Evolutionary conservation across 2,113 vertebrate species (phyloP), one percentile per base, ranked within the genome.

Genomic region (Baryphthengus martii): DNA sequence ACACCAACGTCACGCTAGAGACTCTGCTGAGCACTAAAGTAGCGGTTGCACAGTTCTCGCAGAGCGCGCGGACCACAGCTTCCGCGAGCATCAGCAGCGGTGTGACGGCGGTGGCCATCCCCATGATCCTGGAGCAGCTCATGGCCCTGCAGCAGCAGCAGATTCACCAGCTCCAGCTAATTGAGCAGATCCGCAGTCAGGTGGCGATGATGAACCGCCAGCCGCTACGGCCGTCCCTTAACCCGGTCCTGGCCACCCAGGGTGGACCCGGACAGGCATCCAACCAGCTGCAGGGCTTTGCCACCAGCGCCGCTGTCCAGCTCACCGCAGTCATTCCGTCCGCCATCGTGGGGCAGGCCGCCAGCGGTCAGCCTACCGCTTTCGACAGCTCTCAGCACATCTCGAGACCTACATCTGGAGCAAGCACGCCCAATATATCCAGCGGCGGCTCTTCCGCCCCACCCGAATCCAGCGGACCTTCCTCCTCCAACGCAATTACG

Each of bases 71-170:
- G 47, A 98, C 97, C 6, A 95, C 98, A 0, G 97, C 98, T 25
- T 96, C 97, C 0, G 62, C 97, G 0, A 97, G 96, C 61, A 23
- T 97, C 15, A 88, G 94, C 13, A 89, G 96, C 4, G 98, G 98
- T 35, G 98, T 98, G 82, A 98, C 98, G 7, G 98, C 99, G 2
- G 98, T 99, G 98, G 99, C 99, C 77, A 98, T 99, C 77, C 99
- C 99, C 61, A 98, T 99, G 98, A 99, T 99, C 91, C 97, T 99
- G 90, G 99, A 99, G 96, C 99, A 99, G 97, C 98, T 99, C 72
- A 98, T 99, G 98, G 99, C 99, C 21, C 97, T 99, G 63, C 99
- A 99, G 96, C 99, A 99, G 96, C 99, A 99, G 95, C 99, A 99
- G 97, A 99, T 99, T 44, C 99, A 99, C 95, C 99, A 99, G 98